phyloP scores from a whole-genome alignment of 2,888 invertebrate genomes.

The Mystacides longicornis region DNA sequence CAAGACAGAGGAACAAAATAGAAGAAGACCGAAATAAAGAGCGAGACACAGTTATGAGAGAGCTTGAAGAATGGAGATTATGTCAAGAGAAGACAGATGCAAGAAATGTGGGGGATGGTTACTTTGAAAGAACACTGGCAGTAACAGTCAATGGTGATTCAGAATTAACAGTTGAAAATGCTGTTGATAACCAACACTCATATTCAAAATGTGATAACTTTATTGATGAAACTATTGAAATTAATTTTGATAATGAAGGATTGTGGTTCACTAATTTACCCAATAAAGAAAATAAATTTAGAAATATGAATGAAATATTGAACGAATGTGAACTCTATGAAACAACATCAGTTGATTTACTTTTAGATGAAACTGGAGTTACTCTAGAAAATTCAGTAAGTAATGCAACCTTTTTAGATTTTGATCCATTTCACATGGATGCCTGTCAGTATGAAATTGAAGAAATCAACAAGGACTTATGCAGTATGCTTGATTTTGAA shows the following conservation, averaged over 20 bases:
- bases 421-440: neutral
- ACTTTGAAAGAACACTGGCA: neutral
- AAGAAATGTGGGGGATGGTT: neutral
- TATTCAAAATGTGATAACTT: neutral
- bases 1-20: constrained; percentile 51
- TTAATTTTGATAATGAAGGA: constrained; percentile 18
- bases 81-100: neutral
- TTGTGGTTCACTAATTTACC: neutral
- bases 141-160: neutral
- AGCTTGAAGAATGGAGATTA: constrained; percentile 56
- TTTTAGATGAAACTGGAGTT: neutral
- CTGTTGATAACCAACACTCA: neutral
- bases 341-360: neutral
- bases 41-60: constrained; percentile 55
- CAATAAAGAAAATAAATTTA: neutral
- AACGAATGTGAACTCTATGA: neutral
- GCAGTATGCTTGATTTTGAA: neutral
- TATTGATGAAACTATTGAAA: constrained; percentile 16
- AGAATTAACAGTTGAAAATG: neutral
- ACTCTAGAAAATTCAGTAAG: neutral
- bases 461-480: neutral
- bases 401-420: constrained; percentile 2
- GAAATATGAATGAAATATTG: neutral
- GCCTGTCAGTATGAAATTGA: neutral
- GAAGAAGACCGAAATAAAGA: constrained; percentile 55